Base-by-base conservation (phyloP, 2,113 vertebrate species). In the Ia io region DNA sequence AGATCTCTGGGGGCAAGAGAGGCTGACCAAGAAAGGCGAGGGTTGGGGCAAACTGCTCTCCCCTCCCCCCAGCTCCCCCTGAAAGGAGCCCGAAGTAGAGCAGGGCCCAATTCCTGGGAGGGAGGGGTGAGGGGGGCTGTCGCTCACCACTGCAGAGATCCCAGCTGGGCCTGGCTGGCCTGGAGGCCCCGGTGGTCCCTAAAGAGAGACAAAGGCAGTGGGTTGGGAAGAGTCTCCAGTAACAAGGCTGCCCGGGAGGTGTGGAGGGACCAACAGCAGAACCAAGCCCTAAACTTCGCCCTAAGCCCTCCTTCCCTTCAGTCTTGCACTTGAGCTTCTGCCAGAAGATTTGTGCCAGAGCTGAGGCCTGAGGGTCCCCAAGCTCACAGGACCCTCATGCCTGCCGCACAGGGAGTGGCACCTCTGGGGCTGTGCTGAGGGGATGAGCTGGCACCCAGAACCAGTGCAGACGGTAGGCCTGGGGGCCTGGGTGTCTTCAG, bases 101-200 rank as follows among this genome's bases (percentile, higher is more conserved):
- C 44, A 23, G 67, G 51, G 37, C 14, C 30, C 25, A 63, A 3
- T 32, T 47, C 42, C 78, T 9, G 11, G 65, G 56, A 85, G 16
- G 37, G 37, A 17, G 20, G 3, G 59, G 17, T 0, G 3, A 6
- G 23, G 28, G 63, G 78, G 35, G 6, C 22, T 5, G 47, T 10
- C 47, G 97, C 99, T 99, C 97, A 99, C 99, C 98, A 99, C 40
- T 87, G 99, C 99, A 2, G 98, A 93, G 9, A 99, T 97, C 70
- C 99, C 99, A 44, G 99, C 93, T 1, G 99, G 99, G 13, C 99
- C 99, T 0, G 99, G 98, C 95, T 99, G 98, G 32, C 99, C 99
- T 0, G 98, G 97, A 95, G 98, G 98, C 77, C 99, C 99, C 0
- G 98, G 96, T 35, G 99, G 95, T 3, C 99, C 99, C 99, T 99